Base-by-base conservation (phyloP, 2,888 invertebrate genomes). In the Altica lythri region DNA sequence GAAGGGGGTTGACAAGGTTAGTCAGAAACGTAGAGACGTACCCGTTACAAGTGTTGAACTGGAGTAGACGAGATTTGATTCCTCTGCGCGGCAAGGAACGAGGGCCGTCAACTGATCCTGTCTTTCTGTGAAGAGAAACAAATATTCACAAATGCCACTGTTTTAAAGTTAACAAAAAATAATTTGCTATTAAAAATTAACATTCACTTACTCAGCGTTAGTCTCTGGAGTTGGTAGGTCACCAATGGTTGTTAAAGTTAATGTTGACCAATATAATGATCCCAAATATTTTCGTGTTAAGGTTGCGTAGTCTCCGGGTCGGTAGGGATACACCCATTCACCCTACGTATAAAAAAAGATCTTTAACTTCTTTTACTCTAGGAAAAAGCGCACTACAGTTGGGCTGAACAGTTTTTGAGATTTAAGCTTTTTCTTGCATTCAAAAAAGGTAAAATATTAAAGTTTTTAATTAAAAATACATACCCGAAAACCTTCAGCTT, bases 171-270 rank as follows among this genome's bases (percentile, higher is more conserved):
- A n/a, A n/a, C n/a, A n/a, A n/a, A n/a, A n/a, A n/a, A n/a, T n/a
- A 35, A 10, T n/a, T 12, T n/a, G 14, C 14, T n/a, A 9, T 30
- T 30, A 12, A 9, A 30, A 42, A 34, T 29, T 16, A 35, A 42
- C 22, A 13, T 5, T 42, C 5, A 90, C 95, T 93, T 82, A 96
- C 96, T 96, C 93, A 75, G 91, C 92, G 78, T 95, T 95, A 59
- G 94, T 93, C 75, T 95, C 94, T 1, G 96, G 96, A 2, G 94
- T 95, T 1, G 95, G 95, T 61, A 96, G 83, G 76, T 96, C 96
- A 14, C 96, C 96, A 61, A 96, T 96, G 32, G 96, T 96, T 29
- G 96, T 96, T 54, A 96, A 81, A 0, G 96, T 96, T 59, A 96
- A 81, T 1, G 95, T 96, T 2, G 96, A 95, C 96, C 96, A 96